phyloP scores from a whole-genome alignment of 2,797 vertebrate genomes.

The Hozukius guyotensis region DNA sequence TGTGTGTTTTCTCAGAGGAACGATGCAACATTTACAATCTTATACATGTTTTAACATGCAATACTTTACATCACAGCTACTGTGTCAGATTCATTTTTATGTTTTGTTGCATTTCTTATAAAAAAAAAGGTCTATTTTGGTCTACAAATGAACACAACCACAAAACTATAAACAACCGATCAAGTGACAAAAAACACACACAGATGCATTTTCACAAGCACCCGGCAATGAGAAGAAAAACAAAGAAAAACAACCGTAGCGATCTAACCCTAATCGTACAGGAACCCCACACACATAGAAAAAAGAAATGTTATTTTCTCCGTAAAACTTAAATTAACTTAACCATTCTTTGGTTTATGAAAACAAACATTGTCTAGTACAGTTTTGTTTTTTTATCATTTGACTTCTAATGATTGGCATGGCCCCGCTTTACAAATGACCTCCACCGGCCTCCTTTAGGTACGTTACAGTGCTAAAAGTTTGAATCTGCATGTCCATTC shows the following conservation, averaged over 20 bases:
- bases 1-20: conserved; percentile 63
- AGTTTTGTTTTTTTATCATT: conserved; percentile 38
- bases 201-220: conserved; percentile 70
- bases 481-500: conserved; percentile 22
- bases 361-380: conserved; percentile 70
- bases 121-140: conserved; percentile 76
- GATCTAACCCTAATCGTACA: conserved; percentile 51
- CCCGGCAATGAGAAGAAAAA: conserved; percentile 61
- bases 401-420: conserved; percentile 57
- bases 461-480: conserved; percentile 33
- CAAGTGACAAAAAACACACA: conserved; percentile 62
- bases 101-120: conserved; percentile 73
- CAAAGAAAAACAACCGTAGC: conserved; percentile 39
- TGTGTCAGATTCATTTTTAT: conserved; percentile 69
- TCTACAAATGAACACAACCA: conserved; percentile 79
- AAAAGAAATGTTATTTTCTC: conserved; percentile 62
- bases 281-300: conserved; percentile 48
- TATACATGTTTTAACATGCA: conserved; percentile 66
- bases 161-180: conserved; percentile 71
- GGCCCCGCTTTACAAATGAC: conserved; percentile 56
- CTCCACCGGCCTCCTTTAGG: conserved; percentile 29
- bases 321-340: conserved; percentile 66
- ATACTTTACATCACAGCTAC: conserved; percentile 72
- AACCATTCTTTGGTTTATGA: conserved; percentile 83
- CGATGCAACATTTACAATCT: conserved; percentile 73